These are phyloP conservation scores for Alethe castanea DNA, from an alignment of 2,113 vertebrate species.

Conservation along the genomic window DNA sequence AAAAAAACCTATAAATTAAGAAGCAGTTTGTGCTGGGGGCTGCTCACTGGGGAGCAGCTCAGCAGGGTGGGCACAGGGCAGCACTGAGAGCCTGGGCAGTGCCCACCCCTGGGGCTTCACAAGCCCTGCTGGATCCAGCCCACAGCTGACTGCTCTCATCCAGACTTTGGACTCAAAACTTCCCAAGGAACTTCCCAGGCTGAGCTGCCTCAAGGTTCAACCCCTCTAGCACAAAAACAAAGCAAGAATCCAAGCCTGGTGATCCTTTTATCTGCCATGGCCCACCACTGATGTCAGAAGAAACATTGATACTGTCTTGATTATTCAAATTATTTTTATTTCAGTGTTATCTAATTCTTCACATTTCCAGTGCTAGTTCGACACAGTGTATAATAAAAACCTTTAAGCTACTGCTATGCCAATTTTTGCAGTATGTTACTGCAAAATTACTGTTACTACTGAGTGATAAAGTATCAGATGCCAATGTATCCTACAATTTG, in stretches of 20 bases:
- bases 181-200: not conserved
- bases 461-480: not conserved
- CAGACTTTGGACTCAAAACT: not conserved
- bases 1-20: not conserved
- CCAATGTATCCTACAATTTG: not conserved
- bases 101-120: not conserved
- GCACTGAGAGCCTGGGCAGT: not conserved
- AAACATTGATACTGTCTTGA: not conserved
- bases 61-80: not conserved
- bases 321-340: not conserved
- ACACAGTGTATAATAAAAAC: not conserved
- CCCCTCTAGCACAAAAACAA: not conserved
- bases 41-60: not conserved
- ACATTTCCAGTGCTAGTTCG: not conserved
- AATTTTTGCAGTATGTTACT: not conserved
- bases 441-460: not conserved
- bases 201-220: accelerated
- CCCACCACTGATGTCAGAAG: accelerated
- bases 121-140: not conserved
- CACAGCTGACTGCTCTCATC: not conserved
- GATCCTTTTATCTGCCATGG: accelerated
- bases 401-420: not conserved
- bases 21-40: not conserved
- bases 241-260: not conserved
- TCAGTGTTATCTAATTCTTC: not conserved